These are phyloP conservation scores for Drosophila leonis DNA, from an alignment of 2,888 invertebrate genomes.

Conservation along the genomic window DNA sequence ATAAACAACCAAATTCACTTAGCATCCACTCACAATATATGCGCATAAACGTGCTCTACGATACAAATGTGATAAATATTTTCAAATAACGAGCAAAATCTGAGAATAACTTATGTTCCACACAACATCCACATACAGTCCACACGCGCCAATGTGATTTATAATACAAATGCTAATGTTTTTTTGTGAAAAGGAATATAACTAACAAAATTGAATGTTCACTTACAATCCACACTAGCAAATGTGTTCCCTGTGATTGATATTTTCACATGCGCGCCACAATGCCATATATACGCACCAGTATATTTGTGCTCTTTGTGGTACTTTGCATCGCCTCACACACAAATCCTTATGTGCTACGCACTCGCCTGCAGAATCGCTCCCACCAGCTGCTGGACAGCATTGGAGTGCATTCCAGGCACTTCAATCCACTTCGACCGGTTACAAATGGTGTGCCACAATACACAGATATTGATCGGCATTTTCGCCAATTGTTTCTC, in stretches of 20 bases:
- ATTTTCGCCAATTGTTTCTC: constrained; percentile 60
- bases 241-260: background rate
- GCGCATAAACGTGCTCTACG: background rate
- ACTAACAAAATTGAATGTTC: background rate
- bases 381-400: constrained; percentile 59
- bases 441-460: constrained; percentile 49
- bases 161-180: background rate
- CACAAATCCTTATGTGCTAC: constrained; percentile 9
- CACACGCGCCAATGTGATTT: background rate
- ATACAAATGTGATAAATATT: background rate
- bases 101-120: background rate
- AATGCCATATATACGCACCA: constrained; percentile 12
- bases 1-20: background rate
- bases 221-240: background rate
- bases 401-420: constrained; percentile 60
- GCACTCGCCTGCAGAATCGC: constrained; percentile 55
- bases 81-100: too few relatives aligned
- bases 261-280: constrained; percentile 2
- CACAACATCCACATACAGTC: constrained; percentile 4
- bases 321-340: constrained; percentile 1
- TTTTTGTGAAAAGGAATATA: background rate
- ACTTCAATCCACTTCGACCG: constrained; percentile 35
- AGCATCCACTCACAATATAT: background rate
- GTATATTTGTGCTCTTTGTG: constrained; percentile 12
- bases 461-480: constrained; percentile 71